These are phyloP conservation scores for Heliopora coerulea DNA, from an alignment of 92 coral and sea anemone species.

Conservation along the genomic window DNA sequence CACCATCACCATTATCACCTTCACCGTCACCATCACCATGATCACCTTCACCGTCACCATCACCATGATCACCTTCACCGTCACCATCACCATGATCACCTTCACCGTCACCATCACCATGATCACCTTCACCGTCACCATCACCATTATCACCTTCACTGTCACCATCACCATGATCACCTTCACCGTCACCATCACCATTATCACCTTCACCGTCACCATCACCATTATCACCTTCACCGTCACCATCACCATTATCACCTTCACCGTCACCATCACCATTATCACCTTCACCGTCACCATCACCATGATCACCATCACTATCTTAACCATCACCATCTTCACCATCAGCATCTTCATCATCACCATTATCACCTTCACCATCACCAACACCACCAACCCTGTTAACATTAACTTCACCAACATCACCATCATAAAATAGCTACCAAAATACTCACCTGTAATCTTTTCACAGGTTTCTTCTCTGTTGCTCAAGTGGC, in stretches of 20 bases:
- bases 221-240: constrained; percentile 3
- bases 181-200: background rate
- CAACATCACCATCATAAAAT: background rate
- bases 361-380: background rate
- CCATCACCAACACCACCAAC: background rate
- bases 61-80: background rate
- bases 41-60: background rate
- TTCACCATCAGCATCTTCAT: too few relatives aligned
- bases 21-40: background rate
- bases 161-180: too few relatives aligned
- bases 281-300: background rate
- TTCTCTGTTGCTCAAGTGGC: constrained; percentile 96
- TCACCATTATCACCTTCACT: too few relatives aligned
- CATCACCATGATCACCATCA: background rate
- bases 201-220: background rate
- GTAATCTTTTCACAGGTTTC: constrained; percentile 94
- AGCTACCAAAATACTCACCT: constrained; percentile 51
- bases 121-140: too few relatives aligned
- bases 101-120: too few relatives aligned
- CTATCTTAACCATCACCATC: background rate
- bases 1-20: too few relatives aligned
- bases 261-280: background rate
- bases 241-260: background rate
- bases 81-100: too few relatives aligned
- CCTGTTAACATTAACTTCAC: background rate